Base-by-base conservation (phyloP, 2,888 invertebrate species). In the Crocallis elinguaria region DNA sequence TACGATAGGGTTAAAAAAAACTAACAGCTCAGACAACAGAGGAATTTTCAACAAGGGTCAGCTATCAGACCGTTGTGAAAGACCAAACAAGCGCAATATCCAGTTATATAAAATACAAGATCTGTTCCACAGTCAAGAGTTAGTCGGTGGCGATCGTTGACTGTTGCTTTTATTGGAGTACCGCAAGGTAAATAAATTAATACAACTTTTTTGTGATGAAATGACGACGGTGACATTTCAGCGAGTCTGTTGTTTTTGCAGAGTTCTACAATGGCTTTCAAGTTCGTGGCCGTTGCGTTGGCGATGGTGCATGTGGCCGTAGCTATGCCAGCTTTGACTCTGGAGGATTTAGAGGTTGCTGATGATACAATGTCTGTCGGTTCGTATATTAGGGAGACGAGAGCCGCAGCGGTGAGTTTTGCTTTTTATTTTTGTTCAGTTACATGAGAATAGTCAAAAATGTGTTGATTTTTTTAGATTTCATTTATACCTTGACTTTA, bases 321-420 rank as follows among this genome's bases (percentile, higher is more conserved):
- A 11, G 74, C 82, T 3, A 46, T 77, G 51, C 84, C 89, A 0
- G 71, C 77, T 2, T 53, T 74, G 3, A 77, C 77, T 1, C 73
- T 89, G 6, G 79, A 84, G 37, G 91, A 88, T 42, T 67, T 89
- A 54, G 77, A 83, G 54, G 66, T 86, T 49, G 86, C 82, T 12
- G 92, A 87, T 60, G 93, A 93, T 65, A 92, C 92, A 0, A 80
- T 86, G 53, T 83, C 93, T 16, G 92, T 93, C 4, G 93, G 93
- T 52, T 93, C 93, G 5, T 92, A 92, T 59, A 82, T 93, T 13
- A 81, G 94, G 35, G 93, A 93, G 81, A 86, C 92, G 0, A 83
- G 93, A 66, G 93, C 93, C 9, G 90, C 90, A 53, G 78, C 92
- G 72, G 92, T 92, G 69, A 84, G 84, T 50, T 41, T n/a, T n/a